Conservation (phyloP, 2,797 vertebrate species). For the Euthynnus affinis region DNA sequence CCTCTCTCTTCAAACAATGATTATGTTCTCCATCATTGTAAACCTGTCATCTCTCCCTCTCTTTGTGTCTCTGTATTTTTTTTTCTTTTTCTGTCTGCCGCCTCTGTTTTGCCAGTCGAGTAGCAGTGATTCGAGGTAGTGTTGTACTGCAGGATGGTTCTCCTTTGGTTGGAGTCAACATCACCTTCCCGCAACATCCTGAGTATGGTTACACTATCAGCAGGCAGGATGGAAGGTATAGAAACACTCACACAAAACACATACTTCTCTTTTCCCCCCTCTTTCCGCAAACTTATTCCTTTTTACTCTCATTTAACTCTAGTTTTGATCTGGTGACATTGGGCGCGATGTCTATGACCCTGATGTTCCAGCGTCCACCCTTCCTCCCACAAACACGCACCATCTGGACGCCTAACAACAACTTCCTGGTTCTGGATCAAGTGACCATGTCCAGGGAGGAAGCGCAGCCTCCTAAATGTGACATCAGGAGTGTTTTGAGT, state of each 20-base stretch:
- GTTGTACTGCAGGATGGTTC: constrained; percentile 92
- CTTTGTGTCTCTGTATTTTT: constrained; percentile 41
- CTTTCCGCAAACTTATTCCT: not conserved
- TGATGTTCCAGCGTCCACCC: constrained; percentile 95
- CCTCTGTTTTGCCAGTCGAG: constrained; percentile 85
- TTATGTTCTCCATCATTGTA: constrained; percentile 72
- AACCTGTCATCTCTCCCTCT: constrained; percentile 63
- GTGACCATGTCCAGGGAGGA: constrained; percentile 92
- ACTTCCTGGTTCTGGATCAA: constrained; percentile 94
- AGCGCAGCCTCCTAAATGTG: constrained; percentile 85
- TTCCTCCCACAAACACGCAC: constrained; percentile 93
- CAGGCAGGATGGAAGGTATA: constrained; percentile 95
- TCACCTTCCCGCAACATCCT: constrained; percentile 94
- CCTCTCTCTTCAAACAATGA: constrained; percentile 69
- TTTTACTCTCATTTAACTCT: constrained; percentile 18
- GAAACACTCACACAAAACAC: constrained; percentile 5
- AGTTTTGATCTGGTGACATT: constrained; percentile 96
- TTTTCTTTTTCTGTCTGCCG: constrained; percentile 14
- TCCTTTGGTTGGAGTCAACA: constrained; percentile 95
- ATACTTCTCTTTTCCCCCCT: not conserved
- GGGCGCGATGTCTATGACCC: constrained; percentile 92
- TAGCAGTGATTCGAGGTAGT: constrained; percentile 93
- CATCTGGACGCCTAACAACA: constrained; percentile 96
- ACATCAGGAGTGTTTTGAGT: constrained; percentile 90
- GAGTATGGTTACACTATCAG: constrained; percentile 97